Evolutionary conservation across 2,113 vertebrate genomes (phyloP), one percentile per base, ranked within the genome.

Genomic region (Gambusia holbrooki): DNA sequence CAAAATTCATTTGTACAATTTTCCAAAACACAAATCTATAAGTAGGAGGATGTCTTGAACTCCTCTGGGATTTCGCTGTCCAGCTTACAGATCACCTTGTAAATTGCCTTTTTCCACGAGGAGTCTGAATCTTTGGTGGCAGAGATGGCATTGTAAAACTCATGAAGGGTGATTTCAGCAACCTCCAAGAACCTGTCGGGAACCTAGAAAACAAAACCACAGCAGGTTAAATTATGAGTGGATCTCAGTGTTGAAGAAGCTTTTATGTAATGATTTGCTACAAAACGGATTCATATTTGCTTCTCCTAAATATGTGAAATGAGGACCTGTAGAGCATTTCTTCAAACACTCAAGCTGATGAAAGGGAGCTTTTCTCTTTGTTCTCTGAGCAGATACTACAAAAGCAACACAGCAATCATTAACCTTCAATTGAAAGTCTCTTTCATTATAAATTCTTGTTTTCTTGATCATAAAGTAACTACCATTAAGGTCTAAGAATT

Each of bases 21-120:
- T 28, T 35, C 42, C 29, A 17, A 28, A 14, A 5, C 6, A 14
- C 37, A 69, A 65, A 25, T 30, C 83, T 95, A 96, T 90, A 96
- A 89, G 83, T 94, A 97, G 70, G 90, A 90, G 6, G 95, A 88
- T 0, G 96, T 96, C 93, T 97, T 98, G 92, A 99, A 97, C 64
- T 93, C 94, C 35, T 97, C 96, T 0, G 98, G 98, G 68, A 99
- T 96, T 65, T 97, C 95, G 11, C 95, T 96, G 94, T 99, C 98
- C 89, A 99, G 94, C 93, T 99, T 99, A 28, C 97, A 98, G 95
- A 99, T 99, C 32, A 98, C 96, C 94, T 99, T 99, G 93, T 99
- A 99, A 88, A 99, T 99, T 80, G 97, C 95, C 92, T 99, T 99
- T 88, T 99, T 99, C 98, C 98, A 99, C 17, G 97, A 98, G 25